Conservation (phyloP, 2,113 vertebrate species). For the Eurypyga helias region DNA sequence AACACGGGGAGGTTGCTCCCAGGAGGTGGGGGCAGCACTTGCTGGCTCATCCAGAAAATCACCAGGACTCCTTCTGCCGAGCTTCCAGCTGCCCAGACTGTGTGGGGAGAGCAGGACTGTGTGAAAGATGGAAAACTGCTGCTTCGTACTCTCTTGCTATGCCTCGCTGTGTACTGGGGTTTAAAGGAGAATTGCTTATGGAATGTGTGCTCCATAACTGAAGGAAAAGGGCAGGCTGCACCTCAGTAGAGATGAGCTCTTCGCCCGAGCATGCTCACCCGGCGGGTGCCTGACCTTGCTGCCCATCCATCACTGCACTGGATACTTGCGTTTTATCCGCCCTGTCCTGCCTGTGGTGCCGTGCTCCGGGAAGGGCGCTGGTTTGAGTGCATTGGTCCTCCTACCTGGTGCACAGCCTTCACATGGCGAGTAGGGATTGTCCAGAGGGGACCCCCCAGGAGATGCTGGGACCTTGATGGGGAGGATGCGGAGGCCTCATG, state of each 20-base stretch:
- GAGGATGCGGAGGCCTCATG: rapidly evolving
- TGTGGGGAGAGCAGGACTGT: background rate
- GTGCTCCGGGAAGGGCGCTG: background rate
- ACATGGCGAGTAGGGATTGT: rapidly evolving
- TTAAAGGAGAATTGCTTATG: background rate
- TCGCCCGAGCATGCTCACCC: rapidly evolving
- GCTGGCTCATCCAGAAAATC: background rate
- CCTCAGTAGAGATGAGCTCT: background rate
- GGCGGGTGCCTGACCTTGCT: rapidly evolving
- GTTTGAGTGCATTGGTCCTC: background rate
- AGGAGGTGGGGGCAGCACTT: background rate
- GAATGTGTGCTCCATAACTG: background rate
- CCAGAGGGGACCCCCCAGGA: rapidly evolving
- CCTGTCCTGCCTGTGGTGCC: background rate
- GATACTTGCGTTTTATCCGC: background rate
- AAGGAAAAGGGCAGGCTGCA: background rate
- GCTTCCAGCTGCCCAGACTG: background rate
- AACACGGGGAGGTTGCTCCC: background rate
- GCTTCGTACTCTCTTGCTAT: background rate
- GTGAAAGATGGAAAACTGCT: background rate
- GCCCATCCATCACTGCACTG: background rate
- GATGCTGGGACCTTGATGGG: background rate
- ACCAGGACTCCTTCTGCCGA: background rate
- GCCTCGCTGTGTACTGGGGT: background rate
- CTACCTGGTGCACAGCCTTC: background rate